These are phyloP conservation scores for Pocillopora grandis DNA, from an alignment of 92 coral and sea anemone species.

Conservation along the genomic window DNA sequence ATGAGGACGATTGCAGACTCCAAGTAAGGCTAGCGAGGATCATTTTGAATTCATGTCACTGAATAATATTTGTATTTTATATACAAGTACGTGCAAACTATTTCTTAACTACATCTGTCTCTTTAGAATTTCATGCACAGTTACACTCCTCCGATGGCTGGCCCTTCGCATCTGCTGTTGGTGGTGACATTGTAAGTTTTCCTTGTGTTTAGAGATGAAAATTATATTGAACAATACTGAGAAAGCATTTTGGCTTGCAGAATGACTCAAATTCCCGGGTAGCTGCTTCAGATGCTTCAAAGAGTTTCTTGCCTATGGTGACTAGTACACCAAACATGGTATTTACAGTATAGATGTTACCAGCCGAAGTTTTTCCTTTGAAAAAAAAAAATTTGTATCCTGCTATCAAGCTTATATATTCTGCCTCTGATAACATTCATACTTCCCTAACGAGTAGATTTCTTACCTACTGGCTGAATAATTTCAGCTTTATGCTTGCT, in stretches of 20 bases:
- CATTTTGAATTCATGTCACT: not conserved
- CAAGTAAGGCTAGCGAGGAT: slow-evolving; percentile 19
- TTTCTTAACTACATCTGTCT: not conserved
- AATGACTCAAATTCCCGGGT: slow-evolving; percentile 20
- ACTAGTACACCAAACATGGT: slow-evolving; percentile 23
- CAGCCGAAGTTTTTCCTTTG: not conserved
- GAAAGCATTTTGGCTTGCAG: slow-evolving; percentile 10
- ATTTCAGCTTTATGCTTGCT: slow-evolving; percentile 13
- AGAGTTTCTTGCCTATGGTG: slow-evolving; percentile 16
- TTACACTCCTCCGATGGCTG: slow-evolving; percentile 16
- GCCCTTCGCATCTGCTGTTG: slow-evolving; percentile 7
- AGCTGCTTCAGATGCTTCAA: slow-evolving; percentile 12
- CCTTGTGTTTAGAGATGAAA: slow-evolving; percentile 11
- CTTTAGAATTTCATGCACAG: not conserved
- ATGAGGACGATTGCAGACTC: slow-evolving; percentile 24
- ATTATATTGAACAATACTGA: slow-evolving; percentile 8
- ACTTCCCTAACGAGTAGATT: slow-evolving; percentile 19
- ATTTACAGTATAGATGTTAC: not conserved
- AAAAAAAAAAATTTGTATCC: not conserved
- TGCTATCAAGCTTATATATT: not conserved
- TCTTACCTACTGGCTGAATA: slow-evolving; percentile 5
- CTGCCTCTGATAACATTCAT: not conserved
- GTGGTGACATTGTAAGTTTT: slow-evolving; percentile 18
- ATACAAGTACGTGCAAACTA: slow-evolving; percentile 9
- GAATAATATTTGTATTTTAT: slow-evolving; percentile 10